Evolutionary conservation across 2,113 vertebrate genomes (phyloP).

Genomic region (Hippocampus mohnikei): DNA sequence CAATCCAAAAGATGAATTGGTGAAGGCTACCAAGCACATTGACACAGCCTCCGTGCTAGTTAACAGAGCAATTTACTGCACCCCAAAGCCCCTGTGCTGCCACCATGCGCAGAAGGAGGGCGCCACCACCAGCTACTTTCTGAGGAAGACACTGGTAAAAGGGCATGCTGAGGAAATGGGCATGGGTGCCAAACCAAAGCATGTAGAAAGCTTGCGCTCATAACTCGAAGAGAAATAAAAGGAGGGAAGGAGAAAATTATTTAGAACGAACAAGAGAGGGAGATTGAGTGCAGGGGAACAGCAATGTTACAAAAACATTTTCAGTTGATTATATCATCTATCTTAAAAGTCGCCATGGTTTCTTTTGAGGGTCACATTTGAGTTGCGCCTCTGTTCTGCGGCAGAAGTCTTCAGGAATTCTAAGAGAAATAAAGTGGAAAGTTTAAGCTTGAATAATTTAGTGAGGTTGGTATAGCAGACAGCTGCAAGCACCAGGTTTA

Average conservation of each 20-base stretch:
- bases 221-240: conserved; percentile 42
- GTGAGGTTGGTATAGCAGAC: conserved; percentile 28
- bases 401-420: conserved; percentile 40
- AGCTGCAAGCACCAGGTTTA: conserved; percentile 33
- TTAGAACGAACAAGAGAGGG: conserved; percentile 41
- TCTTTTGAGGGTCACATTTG: conserved; percentile 13
- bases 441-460: conserved; percentile 67
- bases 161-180: conserved; percentile 70
- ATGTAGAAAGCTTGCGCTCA: conserved; percentile 44
- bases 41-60: conserved; percentile 53
- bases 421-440: conserved; percentile 32
- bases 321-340: neutral
- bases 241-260: conserved; percentile 33
- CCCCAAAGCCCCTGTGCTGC: conserved; percentile 57
- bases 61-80: conserved; percentile 43
- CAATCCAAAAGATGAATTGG: conserved; percentile 60
- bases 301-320: conserved; percentile 12
- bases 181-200: conserved; percentile 71
- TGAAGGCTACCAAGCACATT: conserved; percentile 61
- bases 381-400: conserved; percentile 31
- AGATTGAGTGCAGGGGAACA: conserved; percentile 50
- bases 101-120: conserved; percentile 67
- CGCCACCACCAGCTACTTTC: conserved; percentile 58
- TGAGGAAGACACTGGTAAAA: conserved; percentile 63
- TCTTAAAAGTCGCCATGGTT: conserved; percentile 5